A percentile compares a stretch with the other conserved stretches of the same genome.
These are phyloP conservation scores for Pseudomyrmex flavicornis DNA, from an alignment of 1,140 invertebrate genomes.

Conservation along the genomic window DNA sequence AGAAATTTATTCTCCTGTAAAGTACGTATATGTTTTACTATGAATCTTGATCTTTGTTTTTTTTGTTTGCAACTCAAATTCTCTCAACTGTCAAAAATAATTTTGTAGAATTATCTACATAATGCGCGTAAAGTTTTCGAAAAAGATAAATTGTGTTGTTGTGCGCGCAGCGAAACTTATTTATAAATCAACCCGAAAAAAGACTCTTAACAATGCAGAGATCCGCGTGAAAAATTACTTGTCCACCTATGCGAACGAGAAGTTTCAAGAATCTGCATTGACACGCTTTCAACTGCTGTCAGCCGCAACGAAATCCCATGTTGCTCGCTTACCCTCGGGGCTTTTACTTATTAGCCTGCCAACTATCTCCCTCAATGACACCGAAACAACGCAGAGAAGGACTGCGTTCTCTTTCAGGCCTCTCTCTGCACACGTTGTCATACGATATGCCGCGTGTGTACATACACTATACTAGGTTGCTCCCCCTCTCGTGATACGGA, in stretches of 20 bases:
- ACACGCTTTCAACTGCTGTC: constrained; percentile 3
- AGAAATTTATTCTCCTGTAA: too few species aligned
- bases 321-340: constrained; percentile 9
- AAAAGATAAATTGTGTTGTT: too few species aligned
- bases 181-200: too few species aligned
- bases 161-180: too few species aligned
- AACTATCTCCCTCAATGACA: constrained; percentile 31
- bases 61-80: too few species aligned
- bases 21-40: too few species aligned
- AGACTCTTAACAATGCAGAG: background rate
- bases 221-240: background rate
- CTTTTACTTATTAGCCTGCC: constrained; percentile 33
- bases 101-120: too few species aligned
- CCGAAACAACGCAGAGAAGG: constrained; percentile 12
- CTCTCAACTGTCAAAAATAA: too few species aligned
- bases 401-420: constrained; percentile 21
- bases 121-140: too few species aligned
- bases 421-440: constrained; percentile 17
- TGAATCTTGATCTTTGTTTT: too few species aligned
- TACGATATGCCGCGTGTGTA: constrained; percentile 17
- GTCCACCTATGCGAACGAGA: background rate
- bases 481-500: constrained; percentile 16
- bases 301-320: background rate
- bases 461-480: constrained; percentile 12
- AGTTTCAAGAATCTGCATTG: constrained; percentile 11